Evolutionary conservation across 2,113 vertebrate species (phyloP), one percentile per base, ranked within the genome.

Genomic region (Hiodon tergisus): DNA sequence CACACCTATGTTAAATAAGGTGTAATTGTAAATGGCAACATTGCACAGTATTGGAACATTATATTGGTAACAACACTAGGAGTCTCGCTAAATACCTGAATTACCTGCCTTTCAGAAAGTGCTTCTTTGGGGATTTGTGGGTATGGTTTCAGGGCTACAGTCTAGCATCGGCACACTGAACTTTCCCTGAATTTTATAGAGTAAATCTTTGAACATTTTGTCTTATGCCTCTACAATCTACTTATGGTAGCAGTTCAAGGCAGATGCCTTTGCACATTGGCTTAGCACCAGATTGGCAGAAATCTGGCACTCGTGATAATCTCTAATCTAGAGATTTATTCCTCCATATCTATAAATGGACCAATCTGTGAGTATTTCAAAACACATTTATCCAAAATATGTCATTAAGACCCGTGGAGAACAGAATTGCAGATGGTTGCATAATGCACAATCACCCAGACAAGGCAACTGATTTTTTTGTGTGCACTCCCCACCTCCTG

Each of bases 251-350:
- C 84, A 85, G 85, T 84, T 86, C 85, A 85, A 91, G 85, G 85
- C 86, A 85, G 85, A 89, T 87, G 88, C 86, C 86, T 87, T 84
- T 85, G 86, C 89, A 85, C 83, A 68, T 85, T 91, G 87, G 89
- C 83, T n/a, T 5, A 2, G 73, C 70, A 87, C 88, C 89, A 91
- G 85, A 87, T 85, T 78, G 80, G 86, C 80, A 80, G 85, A 88
- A 89, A 91, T 87, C 89, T 89, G 87, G 83, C 82, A 87, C 85
- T 85, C 86, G 80, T 80, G 85, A 80, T 91, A 91, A 91, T 91
- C 90, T 91, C 86, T 91, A 91, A 91, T 91, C 90, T 91, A 89
- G 87, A 91, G 90, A 90, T 91, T 90, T 90, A 87, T 84, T 87
- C 84, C 81, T 82, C 84, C 78, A 77, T 78, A 76, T 88, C 83